Percentiles rank a stretch among this genome's conserved stretches.
Conservation (phyloP, 2,797 vertebrate genomes). For the Thripadectes ignobilis region DNA sequence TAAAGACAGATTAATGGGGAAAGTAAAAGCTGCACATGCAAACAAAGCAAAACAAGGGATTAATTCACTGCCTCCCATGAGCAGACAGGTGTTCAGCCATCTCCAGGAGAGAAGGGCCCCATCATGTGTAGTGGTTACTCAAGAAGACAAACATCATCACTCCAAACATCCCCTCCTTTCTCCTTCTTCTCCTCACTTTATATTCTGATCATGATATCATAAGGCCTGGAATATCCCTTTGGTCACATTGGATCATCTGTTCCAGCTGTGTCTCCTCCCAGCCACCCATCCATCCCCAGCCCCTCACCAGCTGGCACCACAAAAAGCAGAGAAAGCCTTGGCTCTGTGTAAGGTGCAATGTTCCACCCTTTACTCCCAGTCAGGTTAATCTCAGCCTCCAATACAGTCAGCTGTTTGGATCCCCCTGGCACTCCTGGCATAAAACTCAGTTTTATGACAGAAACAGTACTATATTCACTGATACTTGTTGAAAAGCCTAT, state of each 20-base stretch:
- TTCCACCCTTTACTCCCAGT: not conserved
- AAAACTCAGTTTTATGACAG: not conserved
- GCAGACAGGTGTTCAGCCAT: not conserved
- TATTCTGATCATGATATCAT: not conserved
- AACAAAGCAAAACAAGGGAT: not conserved
- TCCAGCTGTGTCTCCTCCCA: not conserved
- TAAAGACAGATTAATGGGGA: not conserved
- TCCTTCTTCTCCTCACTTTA: not conserved
- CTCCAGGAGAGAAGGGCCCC: too few species aligned
- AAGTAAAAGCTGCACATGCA: rapidly evolving
- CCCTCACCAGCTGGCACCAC: rapidly evolving
- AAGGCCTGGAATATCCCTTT: not conserved
- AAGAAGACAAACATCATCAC: not conserved
- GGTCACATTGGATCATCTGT: not conserved
- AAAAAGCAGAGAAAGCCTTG: not conserved
- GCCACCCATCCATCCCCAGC: rapidly evolving
- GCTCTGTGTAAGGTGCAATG: not conserved
- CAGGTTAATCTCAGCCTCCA: not conserved
- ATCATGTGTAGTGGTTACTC: rapidly evolving
- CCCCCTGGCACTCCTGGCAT: not conserved
- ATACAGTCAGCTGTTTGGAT: not conserved
- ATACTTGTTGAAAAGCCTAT: not conserved
- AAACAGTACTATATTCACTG: not conserved
- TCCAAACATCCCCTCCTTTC: not conserved
- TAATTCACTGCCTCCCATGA: rapidly evolving